Percentiles rank a stretch among this genome's conserved stretches.
These are phyloP conservation scores for Stictonetta naevosa DNA, from an alignment of 2,113 vertebrate species.

Conservation along the genomic window DNA sequence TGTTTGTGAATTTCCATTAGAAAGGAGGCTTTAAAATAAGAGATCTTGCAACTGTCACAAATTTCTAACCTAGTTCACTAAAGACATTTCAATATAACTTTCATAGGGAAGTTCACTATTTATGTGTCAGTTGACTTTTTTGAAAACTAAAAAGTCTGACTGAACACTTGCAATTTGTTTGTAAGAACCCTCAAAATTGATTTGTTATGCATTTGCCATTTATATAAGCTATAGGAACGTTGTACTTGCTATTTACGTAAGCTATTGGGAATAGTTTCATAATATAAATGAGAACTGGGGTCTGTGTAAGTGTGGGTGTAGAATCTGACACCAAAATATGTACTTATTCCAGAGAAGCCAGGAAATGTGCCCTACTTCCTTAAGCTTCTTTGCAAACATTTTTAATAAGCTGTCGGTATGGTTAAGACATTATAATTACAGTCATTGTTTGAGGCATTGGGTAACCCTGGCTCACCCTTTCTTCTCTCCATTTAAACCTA, in stretches of 20 bases:
- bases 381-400: conserved; percentile 24
- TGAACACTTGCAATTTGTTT: background rate
- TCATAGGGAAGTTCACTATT: background rate
- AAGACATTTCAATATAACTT: background rate
- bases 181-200: background rate
- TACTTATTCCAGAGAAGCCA: background rate
- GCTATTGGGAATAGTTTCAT: background rate
- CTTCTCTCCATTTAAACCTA: conserved; percentile 32
- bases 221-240: background rate
- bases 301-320: background rate
- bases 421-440: conserved; percentile 37
- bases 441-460: conserved; percentile 10
- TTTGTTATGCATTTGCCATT: background rate
- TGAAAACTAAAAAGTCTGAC: background rate
- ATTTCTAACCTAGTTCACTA: background rate
- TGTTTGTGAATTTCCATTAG: background rate
- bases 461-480: conserved; percentile 40
- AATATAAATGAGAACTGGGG: background rate
- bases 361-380: conserved; percentile 10
- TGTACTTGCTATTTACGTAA: background rate
- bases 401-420: conserved; percentile 51
- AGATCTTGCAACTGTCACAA: background rate
- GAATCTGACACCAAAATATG: background rate
- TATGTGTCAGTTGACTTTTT: background rate
- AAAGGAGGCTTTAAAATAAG: background rate